A percentile compares a stretch with the other conserved stretches of the same genome.
Evolutionary conservation across 2,113 vertebrate species (phyloP).

Genomic region (Phrynosoma blainvillii): DNA sequence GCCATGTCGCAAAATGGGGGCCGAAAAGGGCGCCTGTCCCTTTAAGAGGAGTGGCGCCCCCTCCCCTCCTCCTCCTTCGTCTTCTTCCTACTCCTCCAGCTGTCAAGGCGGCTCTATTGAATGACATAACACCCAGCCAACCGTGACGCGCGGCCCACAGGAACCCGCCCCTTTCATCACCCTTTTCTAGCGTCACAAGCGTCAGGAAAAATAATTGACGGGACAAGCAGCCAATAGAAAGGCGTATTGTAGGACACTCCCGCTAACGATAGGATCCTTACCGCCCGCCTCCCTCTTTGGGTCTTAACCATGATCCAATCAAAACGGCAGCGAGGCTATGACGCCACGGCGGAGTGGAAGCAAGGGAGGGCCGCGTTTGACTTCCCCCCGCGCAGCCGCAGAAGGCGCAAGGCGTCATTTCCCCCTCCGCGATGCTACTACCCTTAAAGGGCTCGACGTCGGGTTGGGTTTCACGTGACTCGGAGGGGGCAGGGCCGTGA

Average conservation of each 20-base stretch:
- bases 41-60: conserved; percentile 45
- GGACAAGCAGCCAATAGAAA: accelerated
- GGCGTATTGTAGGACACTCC: no score
- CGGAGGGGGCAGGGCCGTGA: accelerated
- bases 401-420: not conserved
- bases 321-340: no score
- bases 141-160: no score
- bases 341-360: not conserved
- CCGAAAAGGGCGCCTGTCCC: not conserved
- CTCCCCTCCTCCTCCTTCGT: not conserved
- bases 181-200: accelerated
- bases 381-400: conserved; percentile 11
- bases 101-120: not conserved
- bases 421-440: no score
- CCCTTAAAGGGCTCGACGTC: no score
- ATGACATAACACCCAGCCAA: not conserved
- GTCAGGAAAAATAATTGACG: accelerated
- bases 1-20: not conserved
- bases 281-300: no score
- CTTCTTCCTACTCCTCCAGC: not conserved
- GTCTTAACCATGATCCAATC: no score
- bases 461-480: not conserved
- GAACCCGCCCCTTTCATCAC: not conserved
- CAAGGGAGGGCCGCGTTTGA: not conserved
- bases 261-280: no score